A percentile compares a stretch with the other conserved stretches of the same genome.
phyloP scores from a whole-genome alignment of 1,140 invertebrate species.

The Drosophila navojoa region DNA sequence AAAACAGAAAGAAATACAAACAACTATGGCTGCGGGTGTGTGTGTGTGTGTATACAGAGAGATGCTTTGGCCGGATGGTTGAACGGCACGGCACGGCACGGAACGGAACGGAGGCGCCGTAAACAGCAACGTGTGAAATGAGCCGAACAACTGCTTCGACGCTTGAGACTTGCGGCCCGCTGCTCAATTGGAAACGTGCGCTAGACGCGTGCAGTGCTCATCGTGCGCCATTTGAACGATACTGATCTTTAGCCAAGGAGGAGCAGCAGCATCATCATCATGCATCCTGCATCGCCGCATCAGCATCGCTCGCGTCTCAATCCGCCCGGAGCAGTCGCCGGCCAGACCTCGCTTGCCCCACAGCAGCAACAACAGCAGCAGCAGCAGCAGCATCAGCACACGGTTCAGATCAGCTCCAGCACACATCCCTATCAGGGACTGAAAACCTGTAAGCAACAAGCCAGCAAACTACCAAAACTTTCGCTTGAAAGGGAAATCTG shows the following conservation, averaged over 20 bases:
- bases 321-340: conserved; percentile 35
- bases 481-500: not conserved
- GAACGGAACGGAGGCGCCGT: conserved; percentile 4
- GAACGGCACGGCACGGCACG: too few species aligned
- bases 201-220: conserved; percentile 70
- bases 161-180: conserved; percentile 6
- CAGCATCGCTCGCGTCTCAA: conserved; percentile 71
- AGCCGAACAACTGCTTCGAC: conserved; percentile 48
- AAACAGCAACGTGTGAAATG: conserved; percentile 60
- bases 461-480: not conserved
- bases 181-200: conserved; percentile 69
- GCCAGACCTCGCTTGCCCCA: conserved; percentile 24
- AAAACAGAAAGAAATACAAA: conserved; percentile 1
- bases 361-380: conserved; percentile 47
- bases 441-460: conserved; percentile 70
- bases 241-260: not conserved
- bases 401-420: conserved; percentile 58
- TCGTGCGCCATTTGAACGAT: conserved; percentile 32
- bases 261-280: conserved; percentile 20
- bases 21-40: conserved; percentile 18
- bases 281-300: conserved; percentile 77
- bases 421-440: conserved; percentile 74
- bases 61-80: conserved; percentile 26
- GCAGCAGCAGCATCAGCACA: conserved; percentile 40
- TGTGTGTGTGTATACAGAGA: conserved; percentile 9